Base-by-base conservation (phyloP, 2,888 invertebrate species). In the Sicus ferrugineus region DNA sequence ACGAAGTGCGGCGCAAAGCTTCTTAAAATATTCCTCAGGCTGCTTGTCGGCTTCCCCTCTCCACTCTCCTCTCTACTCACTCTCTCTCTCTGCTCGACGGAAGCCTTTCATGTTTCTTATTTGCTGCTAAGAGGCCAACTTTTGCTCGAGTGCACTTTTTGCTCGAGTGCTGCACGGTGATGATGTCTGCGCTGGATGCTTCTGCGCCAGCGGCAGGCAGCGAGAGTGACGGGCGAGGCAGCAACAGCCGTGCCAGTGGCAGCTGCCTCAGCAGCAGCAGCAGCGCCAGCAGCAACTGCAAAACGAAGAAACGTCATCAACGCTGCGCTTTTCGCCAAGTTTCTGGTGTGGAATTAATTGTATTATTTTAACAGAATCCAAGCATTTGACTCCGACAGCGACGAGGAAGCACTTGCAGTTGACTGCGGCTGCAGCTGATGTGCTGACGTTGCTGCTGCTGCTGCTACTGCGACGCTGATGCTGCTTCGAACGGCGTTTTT, bases 361-460 rank as follows among this genome's bases (percentile, higher is more conserved):
- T 65, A 72, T 72, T 69, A 72, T 72, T 72, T 69, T 72, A 72
- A 72, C 70, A 68, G 59, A 72, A 72, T 68, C 64, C 64, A 61
- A 72, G 64, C 28, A 56, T 59, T 67, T 66, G 54, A 54, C 38
- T 52, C 28, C 16, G 38, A 42, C 38, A 4, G 21, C 26, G 50
- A n/a, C n/a, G n/a, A n/a, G n/a, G n/a, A 6, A 50, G 50, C 21
- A 3, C 11, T 26, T 21, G 52, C 21, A 21, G 52, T 52, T 56
- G 56, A 56, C 30, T 56, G 26, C 30, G 30, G 16, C 56, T 26
- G 16, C 56, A 23, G 28, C 56, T 56, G 16, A 9, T 2, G 16
- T 26, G 14, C 46, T 6, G 6, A 52, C 21, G 50, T 21, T 50
- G 34, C 34, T 34, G 34, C 34, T 26, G 16, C 56, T 19, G 28